phyloP scores from a whole-genome alignment of 2,888 invertebrate genomes.

The Parnassius apollo region DNA sequence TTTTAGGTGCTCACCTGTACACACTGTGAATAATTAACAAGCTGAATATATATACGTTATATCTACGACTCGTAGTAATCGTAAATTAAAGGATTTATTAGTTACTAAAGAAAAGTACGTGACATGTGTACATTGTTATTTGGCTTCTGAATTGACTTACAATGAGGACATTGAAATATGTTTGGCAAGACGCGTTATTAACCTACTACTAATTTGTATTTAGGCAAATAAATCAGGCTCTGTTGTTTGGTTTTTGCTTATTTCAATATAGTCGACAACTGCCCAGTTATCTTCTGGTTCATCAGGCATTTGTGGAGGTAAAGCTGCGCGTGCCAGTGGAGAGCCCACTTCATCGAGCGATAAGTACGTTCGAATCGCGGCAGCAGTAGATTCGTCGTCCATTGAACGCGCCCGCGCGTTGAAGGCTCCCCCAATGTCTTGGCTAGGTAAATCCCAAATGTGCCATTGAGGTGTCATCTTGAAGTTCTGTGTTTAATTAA shows the following conservation, averaged over 20 bases:
- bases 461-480: slow-evolving; percentile 80
- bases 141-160: slow-evolving; percentile 7
- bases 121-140: slow-evolving; percentile 13
- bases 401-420: slow-evolving; percentile 79
- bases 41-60: slow-evolving; percentile 6
- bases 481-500: slow-evolving; percentile 76
- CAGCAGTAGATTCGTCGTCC: slow-evolving; percentile 74
- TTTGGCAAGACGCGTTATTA: slow-evolving; percentile 20
- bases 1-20: not conserved
- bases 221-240: slow-evolving; percentile 1
- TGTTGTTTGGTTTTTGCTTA: slow-evolving; percentile 38
- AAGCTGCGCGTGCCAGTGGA: slow-evolving; percentile 82
- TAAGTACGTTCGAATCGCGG: slow-evolving; percentile 81
- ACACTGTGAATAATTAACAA: slow-evolving; percentile 7
- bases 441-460: slow-evolving; percentile 72
- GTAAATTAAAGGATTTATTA: slow-evolving; percentile 25
- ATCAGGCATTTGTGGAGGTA: slow-evolving; percentile 70
- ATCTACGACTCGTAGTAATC: slow-evolving; percentile 16
- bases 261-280: slow-evolving; percentile 84
- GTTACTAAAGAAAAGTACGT: slow-evolving; percentile 24
- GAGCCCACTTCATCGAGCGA: slow-evolving; percentile 82
- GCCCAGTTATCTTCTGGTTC: slow-evolving; percentile 83
- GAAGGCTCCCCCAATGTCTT: slow-evolving; percentile 82
- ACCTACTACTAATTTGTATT: not conserved
- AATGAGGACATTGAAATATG: slow-evolving; percentile 17